Evolutionary conservation across 2,888 invertebrate species (phyloP), one percentile per base, ranked within the genome.

Genomic region (Perithous albicinctus): DNA sequence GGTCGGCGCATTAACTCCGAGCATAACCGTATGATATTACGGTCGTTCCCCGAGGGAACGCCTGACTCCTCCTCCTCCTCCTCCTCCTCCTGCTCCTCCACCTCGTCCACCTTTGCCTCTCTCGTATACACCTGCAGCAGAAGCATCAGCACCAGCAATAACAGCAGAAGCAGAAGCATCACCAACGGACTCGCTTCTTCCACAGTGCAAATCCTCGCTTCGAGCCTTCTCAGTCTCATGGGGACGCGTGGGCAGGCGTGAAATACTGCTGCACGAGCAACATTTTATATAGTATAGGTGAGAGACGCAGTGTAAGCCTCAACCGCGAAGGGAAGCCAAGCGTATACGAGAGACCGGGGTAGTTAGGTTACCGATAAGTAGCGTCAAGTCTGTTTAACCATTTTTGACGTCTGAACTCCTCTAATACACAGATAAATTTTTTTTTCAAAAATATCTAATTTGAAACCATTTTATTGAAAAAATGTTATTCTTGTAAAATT

Each of bases 201-300:
- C 29, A n/a, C 48, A 20, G 15, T 43, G 43, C 72, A 18, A 12
- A 61, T 61, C 66, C 51, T 38, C n/a, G 32, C 61, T 43, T 7
- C 32, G 20, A 46, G 61, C n/a, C 43, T 61, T 48, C 63, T 48
- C 67, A 43, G 29, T 63, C 59, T 69, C 54, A 46, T 38, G 20
- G 84, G 85, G 84, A 79, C 87, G 88, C 89, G 89, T 89, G 88
- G 89, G 89, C 86, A 89, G 89, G 88, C 89, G 89, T 89, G 89
- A 89, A 89, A 89, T 89, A 89, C 85, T 88, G 87, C 87, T 77
- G 86, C 86, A 82, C 86, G 85, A 83, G 78, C 77, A 81, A 86
- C 85, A 77, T 87, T 89, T 89, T 86, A 87, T 86, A 87, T 85
- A 85, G 84, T n/a, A 12, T n/a, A 56, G 78, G 26, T 18, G 15